Evolutionary conservation across 30 jellyfish, hydroid and myxozoan genomes (phyloP).

Genomic region (Rhopilema esculentum): DNA sequence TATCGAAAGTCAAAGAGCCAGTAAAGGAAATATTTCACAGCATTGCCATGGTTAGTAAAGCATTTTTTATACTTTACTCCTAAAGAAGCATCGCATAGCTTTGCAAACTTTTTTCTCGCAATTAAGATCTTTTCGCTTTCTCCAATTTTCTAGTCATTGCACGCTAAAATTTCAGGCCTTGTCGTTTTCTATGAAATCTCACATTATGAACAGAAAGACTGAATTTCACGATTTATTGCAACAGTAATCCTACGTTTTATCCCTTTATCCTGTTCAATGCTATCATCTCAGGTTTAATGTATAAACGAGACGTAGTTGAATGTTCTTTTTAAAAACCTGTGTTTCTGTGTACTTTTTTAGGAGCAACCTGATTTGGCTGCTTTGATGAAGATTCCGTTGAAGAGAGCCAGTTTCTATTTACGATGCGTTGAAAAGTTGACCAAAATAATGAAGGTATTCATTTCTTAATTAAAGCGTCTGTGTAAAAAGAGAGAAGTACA

Average conservation of each 20-base stretch:
- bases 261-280: too few relatives aligned
- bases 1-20: constrained; percentile 68
- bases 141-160: too few relatives aligned
- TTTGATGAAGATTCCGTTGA: constrained; percentile 66
- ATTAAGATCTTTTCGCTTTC: neutral
- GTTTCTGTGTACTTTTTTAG: neutral
- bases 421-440: constrained; percentile 61
- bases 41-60: constrained; percentile 42
- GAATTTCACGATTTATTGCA: too few relatives aligned
- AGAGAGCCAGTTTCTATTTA: constrained; percentile 51
- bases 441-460: constrained; percentile 47
- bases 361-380: constrained; percentile 66
- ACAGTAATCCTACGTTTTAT: too few relatives aligned
- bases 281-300: too few relatives aligned
- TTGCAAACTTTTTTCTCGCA: neutral
- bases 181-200: too few relatives aligned
- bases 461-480: too few relatives aligned
- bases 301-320: neutral
- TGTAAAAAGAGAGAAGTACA: too few relatives aligned
- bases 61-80: neutral
- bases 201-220: too few relatives aligned
- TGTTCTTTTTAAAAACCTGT: neutral
- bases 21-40: constrained; percentile 45
- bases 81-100: too few relatives aligned
- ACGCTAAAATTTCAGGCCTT: too few relatives aligned